phyloP scores from a whole-genome alignment of 1,140 invertebrate species.

The Popillia japonica region DNA sequence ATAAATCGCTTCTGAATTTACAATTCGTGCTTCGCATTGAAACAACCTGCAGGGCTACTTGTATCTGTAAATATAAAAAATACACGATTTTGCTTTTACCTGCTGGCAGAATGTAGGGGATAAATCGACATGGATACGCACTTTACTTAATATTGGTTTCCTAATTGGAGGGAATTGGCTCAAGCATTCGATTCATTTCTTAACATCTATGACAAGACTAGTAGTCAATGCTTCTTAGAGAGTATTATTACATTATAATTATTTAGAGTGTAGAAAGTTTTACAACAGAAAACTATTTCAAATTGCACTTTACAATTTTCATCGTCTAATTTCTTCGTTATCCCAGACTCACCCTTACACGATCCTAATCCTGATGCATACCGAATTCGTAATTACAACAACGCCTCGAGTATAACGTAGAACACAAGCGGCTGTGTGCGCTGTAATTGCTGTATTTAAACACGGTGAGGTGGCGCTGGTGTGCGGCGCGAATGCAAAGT shows the following conservation, averaged over 20 bases:
- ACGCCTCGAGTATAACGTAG: neutral
- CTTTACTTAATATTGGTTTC: neutral
- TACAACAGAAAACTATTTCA: too few species aligned
- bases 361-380: neutral
- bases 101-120: neutral
- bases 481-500: neutral
- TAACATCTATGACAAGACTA: too few species aligned
- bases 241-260: too few species aligned
- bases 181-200: too few species aligned
- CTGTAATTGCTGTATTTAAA: neutral
- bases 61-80: neutral
- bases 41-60: neutral
- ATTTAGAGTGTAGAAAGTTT: too few species aligned
- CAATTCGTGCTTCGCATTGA: neutral
- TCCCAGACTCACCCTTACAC: neutral
- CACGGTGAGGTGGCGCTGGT: neutral
- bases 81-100: slow-evolving; percentile 9
- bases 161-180: neutral
- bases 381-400: neutral
- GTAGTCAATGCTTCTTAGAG: too few species aligned
- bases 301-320: neutral
- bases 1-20: neutral
- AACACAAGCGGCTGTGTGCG: neutral
- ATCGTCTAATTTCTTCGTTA: neutral
- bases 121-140: neutral